Evolutionary conservation across 2,888 invertebrate species (phyloP), one percentile per base, ranked within the genome.

Genomic region (Abscondita cerata): DNA sequence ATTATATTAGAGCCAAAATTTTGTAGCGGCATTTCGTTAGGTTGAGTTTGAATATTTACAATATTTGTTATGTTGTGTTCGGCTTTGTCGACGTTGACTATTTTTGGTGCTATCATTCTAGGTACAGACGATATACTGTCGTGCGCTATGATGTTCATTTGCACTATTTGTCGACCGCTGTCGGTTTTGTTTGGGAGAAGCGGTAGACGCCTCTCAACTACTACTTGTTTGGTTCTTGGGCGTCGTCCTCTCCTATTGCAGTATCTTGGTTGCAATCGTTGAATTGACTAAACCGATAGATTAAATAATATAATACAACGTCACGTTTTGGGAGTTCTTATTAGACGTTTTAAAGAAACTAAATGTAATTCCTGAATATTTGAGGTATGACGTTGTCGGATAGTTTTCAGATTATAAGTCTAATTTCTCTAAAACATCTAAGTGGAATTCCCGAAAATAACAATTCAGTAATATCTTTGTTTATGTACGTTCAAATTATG

Each of bases 131-230:
- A 31, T 11, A 53, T 50, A 44, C 73, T 73, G 19, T 73, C 73
- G 64, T 76, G 78, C 1, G 80, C 75, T 18, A 80, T 76, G 11
- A 81, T 81, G 64, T 80, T 81, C 76, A 81, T 80, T 25, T 80
- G 75, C 4, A 82, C 79, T 52, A 81, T 78, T 52, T 81, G 78
- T 76, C 75, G 85, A 73, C 77, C 84, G 76, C 73, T 84, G 76
- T 75, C 75, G 1, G 73, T 64, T 44, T 78, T 76, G 69, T 85
- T 84, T 0, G 90, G 88, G 70, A 91, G 83, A 41, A 90, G 77
- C 13, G 90, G 89, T 69, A 92, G 81, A 73, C 90, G 85, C 4
- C 93, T 82, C 78, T 92, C 92, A 15, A 93, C 91, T 1, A 93
- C 87, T 2, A 92, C 87, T 73, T 87, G 88, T 70, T 85, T 85